Evolutionary conservation across 1,140 invertebrate species (phyloP).

Genomic region (Carcinoscorpius rotundicauda): DNA sequence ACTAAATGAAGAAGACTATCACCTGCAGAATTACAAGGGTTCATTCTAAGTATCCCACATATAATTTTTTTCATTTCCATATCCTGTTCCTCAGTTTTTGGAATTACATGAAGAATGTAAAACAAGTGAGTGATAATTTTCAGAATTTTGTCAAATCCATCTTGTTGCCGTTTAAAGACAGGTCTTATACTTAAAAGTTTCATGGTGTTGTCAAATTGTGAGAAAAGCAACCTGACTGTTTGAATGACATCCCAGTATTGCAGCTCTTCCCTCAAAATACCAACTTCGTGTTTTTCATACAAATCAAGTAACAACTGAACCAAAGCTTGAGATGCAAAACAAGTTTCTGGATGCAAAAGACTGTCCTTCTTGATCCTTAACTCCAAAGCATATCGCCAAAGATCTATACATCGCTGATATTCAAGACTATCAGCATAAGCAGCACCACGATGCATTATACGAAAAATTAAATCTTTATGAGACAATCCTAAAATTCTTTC

Average conservation of each 20-base stretch:
- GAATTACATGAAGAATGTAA: conserved; percentile 54
- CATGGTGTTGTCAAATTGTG: conserved; percentile 25
- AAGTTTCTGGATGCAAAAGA: conserved; percentile 54
- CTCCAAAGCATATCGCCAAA: conserved; percentile 67
- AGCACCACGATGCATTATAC: conserved; percentile 59
- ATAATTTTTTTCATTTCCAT: conserved; percentile 21
- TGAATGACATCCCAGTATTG: conserved; percentile 53
- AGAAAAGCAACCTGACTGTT: conserved; percentile 25
- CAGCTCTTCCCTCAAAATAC: conserved; percentile 42
- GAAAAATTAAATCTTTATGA: conserved; percentile 76
- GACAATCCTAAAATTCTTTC: conserved; percentile 62
- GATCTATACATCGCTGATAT: conserved; percentile 69
- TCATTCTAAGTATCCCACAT: conserved; percentile 40
- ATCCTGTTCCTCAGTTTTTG: conserved; percentile 37
- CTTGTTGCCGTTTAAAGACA: conserved; percentile 59
- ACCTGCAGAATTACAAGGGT: conserved; percentile 53
- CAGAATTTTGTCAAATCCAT: conserved; percentile 53
- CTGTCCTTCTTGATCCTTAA: conserved; percentile 63
- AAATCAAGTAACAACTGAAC: conserved; percentile 59
- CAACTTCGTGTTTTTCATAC: conserved; percentile 46
- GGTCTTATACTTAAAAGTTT: conserved; percentile 49
- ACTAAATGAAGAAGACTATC: conserved; percentile 69
- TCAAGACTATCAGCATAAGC: conserved; percentile 71
- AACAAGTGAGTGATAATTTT: conserved; percentile 65
- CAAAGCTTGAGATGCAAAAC: conserved; percentile 61